Evolutionary conservation across 2,888 invertebrate genomes (phyloP).

Genomic region (Pherbina coryleti): DNA sequence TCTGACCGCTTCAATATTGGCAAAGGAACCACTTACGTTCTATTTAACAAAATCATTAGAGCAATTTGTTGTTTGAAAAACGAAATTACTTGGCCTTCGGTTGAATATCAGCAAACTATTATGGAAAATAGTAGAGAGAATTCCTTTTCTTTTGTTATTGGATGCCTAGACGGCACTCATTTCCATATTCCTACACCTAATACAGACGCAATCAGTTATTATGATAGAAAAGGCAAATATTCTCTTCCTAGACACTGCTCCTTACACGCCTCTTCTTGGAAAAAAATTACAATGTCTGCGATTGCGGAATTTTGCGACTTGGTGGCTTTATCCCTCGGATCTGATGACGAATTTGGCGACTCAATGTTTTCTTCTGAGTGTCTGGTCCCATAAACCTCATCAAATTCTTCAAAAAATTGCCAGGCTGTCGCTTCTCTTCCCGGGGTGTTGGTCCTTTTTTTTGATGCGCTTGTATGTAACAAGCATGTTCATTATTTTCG

Average conservation of each 20-base stretch:
- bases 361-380: too few relatives aligned
- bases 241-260: slow-evolving; percentile 20
- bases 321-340: neutral
- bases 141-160: slow-evolving; percentile 21
- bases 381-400: too few relatives aligned
- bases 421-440: neutral
- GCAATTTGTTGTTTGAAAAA: neutral
- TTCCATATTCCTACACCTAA: slow-evolving; percentile 20
- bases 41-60: neutral
- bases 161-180: slow-evolving; percentile 29
- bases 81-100: neutral
- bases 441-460: slow-evolving; percentile 7
- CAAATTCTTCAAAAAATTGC: too few relatives aligned
- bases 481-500: slow-evolving; percentile 20
- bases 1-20: neutral
- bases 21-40: neutral
- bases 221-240: slow-evolving; percentile 19
- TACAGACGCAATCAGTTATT: slow-evolving; percentile 23
- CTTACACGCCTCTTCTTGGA: slow-evolving; percentile 19
- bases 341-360: too few relatives aligned
- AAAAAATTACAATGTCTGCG: neutral
- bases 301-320: neutral
- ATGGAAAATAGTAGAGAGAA: slow-evolving; percentile 15
- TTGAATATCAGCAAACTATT: neutral
- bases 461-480: slow-evolving; percentile 23